A percentile compares a stretch with the other conserved stretches of the same genome.
These are phyloP conservation scores for Pterobdella sp. DNA, from an alignment of 2,888 invertebrate species.

Conservation along the genomic window DNA sequence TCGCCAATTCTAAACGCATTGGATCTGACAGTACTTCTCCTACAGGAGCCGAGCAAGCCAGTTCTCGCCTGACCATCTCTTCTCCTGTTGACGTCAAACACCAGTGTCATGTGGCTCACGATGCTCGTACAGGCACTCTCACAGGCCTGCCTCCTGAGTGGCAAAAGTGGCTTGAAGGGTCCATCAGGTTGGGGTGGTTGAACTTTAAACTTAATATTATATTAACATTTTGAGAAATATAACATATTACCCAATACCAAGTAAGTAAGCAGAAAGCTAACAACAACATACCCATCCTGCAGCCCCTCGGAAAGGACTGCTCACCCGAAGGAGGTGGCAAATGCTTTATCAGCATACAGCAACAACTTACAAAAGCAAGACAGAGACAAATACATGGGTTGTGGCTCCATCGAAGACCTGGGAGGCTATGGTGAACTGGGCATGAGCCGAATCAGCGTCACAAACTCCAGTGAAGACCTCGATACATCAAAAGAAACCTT, in stretches of 20 bases:
- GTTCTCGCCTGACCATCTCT: conserved; percentile 69
- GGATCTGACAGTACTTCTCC: not conserved
- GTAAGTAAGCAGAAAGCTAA: too few relatives aligned
- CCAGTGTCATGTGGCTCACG: conserved; percentile 95
- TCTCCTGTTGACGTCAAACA: conserved; percentile 99
- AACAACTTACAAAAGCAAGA: conserved; percentile 46
- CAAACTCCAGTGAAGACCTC: conserved; percentile 18
- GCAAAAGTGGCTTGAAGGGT: conserved; percentile 59
- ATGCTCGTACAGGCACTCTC: conserved; percentile 94
- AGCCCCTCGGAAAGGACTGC: conserved; percentile 14
- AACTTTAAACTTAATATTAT: too few relatives aligned
- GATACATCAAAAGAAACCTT: not conserved
- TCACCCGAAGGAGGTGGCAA: conserved; percentile 28
- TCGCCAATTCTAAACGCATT: not conserved
- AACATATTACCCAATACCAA: too few relatives aligned
- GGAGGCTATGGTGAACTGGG: conserved; percentile 20
- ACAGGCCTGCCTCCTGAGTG: conserved; percentile 70
- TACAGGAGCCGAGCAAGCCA: not conserved
- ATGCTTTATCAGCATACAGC: conserved; percentile 28
- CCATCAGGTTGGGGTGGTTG: conserved; percentile 63
- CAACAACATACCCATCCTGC: too few relatives aligned
- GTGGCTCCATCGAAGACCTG: conserved; percentile 39
- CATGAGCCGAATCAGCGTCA: not conserved
- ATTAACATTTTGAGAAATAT: too few relatives aligned
- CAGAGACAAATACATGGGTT: conserved; percentile 48